Percentiles rank a stretch among this genome's conserved stretches.
Conservation (phyloP, 2,797 vertebrate species). For the Phaenicophaeus curvirostris region DNA sequence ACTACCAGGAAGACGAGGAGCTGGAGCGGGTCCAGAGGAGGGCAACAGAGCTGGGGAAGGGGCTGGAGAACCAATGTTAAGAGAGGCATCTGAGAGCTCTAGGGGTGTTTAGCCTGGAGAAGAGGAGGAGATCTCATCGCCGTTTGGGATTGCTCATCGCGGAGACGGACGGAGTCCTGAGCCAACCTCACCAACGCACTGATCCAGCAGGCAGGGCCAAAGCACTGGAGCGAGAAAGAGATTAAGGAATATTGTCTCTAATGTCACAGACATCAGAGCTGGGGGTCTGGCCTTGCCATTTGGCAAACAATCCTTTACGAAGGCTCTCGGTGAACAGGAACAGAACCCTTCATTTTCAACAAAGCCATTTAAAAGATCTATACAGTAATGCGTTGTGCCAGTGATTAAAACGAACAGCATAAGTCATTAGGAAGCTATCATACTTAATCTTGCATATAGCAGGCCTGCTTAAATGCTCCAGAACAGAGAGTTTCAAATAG, state of each 20-base stretch:
- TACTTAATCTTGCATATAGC: conserved; percentile 50
- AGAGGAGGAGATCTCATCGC: too few species aligned
- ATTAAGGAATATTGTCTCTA: neutral
- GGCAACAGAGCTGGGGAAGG: too few species aligned
- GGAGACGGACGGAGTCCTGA: neutral
- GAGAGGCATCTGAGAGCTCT: too few species aligned
- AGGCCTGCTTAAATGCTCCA: conserved; percentile 24
- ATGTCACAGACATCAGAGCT: neutral
- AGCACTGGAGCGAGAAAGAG: neutral
- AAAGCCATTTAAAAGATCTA: neutral
- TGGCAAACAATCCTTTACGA: neutral
- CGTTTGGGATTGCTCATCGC: neutral
- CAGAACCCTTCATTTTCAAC: neutral
- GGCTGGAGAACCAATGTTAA: too few species aligned
- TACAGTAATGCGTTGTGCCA: conserved; percentile 24
- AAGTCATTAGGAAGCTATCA: conserved; percentile 67
- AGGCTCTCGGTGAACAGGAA: neutral
- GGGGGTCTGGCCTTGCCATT: neutral
- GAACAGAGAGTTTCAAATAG: conserved; percentile 52
- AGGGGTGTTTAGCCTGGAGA: too few species aligned
- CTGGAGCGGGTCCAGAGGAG: too few species aligned
- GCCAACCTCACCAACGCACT: neutral
- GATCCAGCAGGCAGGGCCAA: neutral
- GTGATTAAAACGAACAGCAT: conserved; percentile 15
- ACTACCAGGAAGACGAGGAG: too few species aligned